A percentile compares a stretch with the other conserved stretches of the same genome.
These are phyloP conservation scores for Aporophyla lueneburgensis DNA, from an alignment of 2,888 invertebrate genomes.

Conservation along the genomic window DNA sequence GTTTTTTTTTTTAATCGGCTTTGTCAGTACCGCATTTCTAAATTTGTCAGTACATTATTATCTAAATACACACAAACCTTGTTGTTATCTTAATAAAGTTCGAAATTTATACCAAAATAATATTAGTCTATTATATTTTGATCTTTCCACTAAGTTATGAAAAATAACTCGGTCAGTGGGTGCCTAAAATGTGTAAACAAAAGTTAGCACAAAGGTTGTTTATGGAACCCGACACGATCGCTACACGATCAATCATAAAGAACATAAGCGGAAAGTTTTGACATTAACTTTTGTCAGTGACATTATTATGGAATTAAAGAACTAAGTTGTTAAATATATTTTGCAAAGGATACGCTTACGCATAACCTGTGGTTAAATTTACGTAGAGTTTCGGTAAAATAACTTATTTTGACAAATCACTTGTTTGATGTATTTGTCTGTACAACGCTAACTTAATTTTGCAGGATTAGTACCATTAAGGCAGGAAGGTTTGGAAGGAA, in stretches of 20 bases:
- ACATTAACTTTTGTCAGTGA: constrained; percentile 28
- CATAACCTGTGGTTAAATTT: background rate
- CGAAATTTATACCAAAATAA: background rate
- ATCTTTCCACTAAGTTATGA: constrained; percentile 4
- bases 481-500: too few relatives aligned
- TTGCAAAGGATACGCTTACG: background rate
- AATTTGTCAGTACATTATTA: background rate
- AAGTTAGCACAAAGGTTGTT: constrained; percentile 18
- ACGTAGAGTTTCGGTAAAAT: constrained; percentile 5
- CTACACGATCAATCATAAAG: constrained; percentile 44
- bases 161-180: constrained; percentile 21
- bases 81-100: constrained; percentile 3
- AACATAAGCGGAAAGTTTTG: constrained; percentile 17
- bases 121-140: constrained; percentile 2
- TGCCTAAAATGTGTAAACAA: constrained; percentile 35
- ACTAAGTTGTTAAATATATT: constrained; percentile 17
- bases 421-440: background rate
- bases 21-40: too few relatives aligned
- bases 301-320: background rate
- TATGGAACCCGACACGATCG: background rate
- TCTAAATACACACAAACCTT: background rate
- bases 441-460: too few relatives aligned
- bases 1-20: too few relatives aligned
- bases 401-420: background rate
- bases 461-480: too few relatives aligned